Evolutionary conservation across 2,113 vertebrate genomes (phyloP), one percentile per base, ranked within the genome.

Genomic region (Bubo scandiacus): DNA sequence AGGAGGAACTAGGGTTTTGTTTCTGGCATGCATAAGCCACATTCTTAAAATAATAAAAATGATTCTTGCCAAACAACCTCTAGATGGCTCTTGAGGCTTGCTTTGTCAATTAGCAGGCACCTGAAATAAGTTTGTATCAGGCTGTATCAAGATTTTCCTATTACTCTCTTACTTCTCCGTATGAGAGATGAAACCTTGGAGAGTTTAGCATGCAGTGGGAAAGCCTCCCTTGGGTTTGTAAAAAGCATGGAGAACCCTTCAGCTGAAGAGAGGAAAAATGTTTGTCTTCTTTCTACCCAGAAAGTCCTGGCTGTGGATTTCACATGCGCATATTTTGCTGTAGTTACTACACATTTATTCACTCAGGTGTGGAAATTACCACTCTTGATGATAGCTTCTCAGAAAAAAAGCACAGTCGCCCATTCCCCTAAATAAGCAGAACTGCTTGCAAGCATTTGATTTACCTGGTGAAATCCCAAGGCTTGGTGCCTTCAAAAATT

Each of bases 11-110:
- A 7, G 9, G 5, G 7, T 0, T 26, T 88, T 81, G 20, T 49
- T 88, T 84, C 61, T 80, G 51, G 23, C 9, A 10, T 9, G 15
- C n/a, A 32, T 36, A 75, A 61, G 21, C n/a, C 47, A 25, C 10
- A 5, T 67, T n/a, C 86, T 36, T 63, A 47, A 94, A 92, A 49
- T 23, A 68, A 84, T 52, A 58, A 63, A 61, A 78, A 51, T 13
- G 2, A 84, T 68, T 71, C 92, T 88, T 96, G 78, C 86, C 86
- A 94, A 89, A 58, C 93, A 78, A 79, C 95, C 96, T 97, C 96
- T 97, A 97, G 97, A 93, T 96, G 96, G 97, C 96, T 97, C 97
- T 83, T 96, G 95, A 96, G 80, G 91, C 94, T 97, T 73, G 82
- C 82, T 96, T 96, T 97, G 90, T 67, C 96, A 92, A 94, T 95